Evolutionary conservation across 2,888 invertebrate genomes (phyloP), one percentile per base, ranked within the genome.

Genomic region (Apamea epomidion): DNA sequence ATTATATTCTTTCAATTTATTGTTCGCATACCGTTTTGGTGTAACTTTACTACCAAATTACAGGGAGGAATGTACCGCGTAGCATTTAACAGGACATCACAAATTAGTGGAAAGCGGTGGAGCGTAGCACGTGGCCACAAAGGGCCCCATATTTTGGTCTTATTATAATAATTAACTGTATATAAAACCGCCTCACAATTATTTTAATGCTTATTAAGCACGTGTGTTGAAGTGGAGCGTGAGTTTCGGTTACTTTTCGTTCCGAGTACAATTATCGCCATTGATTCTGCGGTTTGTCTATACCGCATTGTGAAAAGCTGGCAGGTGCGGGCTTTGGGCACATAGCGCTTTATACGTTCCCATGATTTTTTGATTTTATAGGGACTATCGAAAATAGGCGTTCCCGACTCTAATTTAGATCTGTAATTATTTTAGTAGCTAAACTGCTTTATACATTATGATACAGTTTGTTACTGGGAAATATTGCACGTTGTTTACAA

Each of bases 121-220:
- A 92, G 94, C 95, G 93, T 91, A 91, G 90, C 94, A 90, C 90
- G 92, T 91, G 91, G 93, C 93, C 94, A 92, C 95, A 94, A 94
- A 90, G 90, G 87, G 90, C 92, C 94, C 93, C 93, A 94, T 93
- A 92, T 94, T 94, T 93, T 91, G 88, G 91, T 92, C 92, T 94
- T 93, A 97, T 97, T 96, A 96, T 95, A 92, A 92, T 96, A 96
- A 97, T 97, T 96, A 95, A 94, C 93, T 94, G 92, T 90, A 95
- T 95, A 96, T 96, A 96, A 97, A 96, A 96, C 95, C 94, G 92
- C 95, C 91, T 92, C 91, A 90, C 92, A 95, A 95, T 96, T 96
- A 95, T 94, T 95, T 94, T 95, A 95, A 95, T 95, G 95, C 92
- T 93, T 93, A 96, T 95, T 95, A 96, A 96, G 95, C 97, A 97